These are phyloP conservation scores for Thermophis baileyi DNA, from an alignment of 2,113 vertebrate species.

Conservation along the genomic window DNA sequence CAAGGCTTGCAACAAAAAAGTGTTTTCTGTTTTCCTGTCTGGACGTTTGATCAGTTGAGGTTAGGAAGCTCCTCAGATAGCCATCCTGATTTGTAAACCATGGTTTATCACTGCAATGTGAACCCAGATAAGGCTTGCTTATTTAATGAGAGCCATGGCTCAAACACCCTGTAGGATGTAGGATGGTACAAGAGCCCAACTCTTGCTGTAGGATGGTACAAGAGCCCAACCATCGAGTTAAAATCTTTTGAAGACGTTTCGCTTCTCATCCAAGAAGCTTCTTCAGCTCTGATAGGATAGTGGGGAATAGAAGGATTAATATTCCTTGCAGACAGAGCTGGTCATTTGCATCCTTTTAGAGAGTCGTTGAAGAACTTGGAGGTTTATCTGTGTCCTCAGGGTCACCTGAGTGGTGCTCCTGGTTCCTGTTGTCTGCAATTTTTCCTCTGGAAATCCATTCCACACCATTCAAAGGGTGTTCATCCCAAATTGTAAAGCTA, in stretches of 20 bases:
- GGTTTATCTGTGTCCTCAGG: no score
- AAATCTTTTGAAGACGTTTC: neutral
- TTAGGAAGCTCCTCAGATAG: neutral
- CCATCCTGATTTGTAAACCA: neutral
- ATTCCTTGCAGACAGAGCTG: no score
- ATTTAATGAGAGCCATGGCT: neutral
- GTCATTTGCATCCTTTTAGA: no score
- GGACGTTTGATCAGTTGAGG: rapidly evolving
- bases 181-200: neutral
- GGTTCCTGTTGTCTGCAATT: no score
- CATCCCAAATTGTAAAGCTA: no score
- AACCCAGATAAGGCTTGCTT: neutral
- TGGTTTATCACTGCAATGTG: neutral
- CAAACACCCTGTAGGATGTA: neutral
- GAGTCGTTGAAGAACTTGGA: no score
- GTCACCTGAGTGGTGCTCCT: no score
- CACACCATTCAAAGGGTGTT: no score
- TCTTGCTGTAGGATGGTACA: neutral
- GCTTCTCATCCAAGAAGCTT: no score
- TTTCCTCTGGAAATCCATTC: no score
- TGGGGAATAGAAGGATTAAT: no score
- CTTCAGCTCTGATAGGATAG: no score
- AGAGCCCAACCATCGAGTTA: neutral
- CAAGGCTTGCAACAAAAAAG: neutral
- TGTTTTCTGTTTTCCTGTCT: neutral